Base-by-base conservation (phyloP, 2,797 vertebrate genomes). In the Tangara arthus region DNA sequence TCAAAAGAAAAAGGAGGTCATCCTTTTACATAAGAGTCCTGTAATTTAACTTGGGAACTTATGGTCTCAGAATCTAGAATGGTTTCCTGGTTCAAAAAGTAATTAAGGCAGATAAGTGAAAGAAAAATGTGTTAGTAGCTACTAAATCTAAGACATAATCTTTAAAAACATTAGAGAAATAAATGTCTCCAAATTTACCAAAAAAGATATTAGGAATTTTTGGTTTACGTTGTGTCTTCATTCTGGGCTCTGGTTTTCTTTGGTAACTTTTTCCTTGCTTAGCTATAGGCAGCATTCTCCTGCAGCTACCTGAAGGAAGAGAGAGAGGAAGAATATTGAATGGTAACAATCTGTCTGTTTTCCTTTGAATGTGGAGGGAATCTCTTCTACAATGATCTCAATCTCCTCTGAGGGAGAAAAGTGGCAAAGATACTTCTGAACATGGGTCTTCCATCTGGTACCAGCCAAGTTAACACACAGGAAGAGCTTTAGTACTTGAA, bases 251-350 rank as follows among this genome's bases (percentile, higher is more conserved):
- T 68, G 10, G 5, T 85, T 78, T 95, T 90, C 55, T 66, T 63
- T 59, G 50, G 28, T 84, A 78, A 65, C 78, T 93, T 96, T 80
- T 78, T 69, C 26, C 57, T 78, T 65, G 50, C 89, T 95, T 70
- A 92, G 73, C 73, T 86, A 42, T 80, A 94, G 66, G 24, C 56
- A 79, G 55, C 15, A 59, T 69, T 86, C 23, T 96, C 53, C 63
- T 97, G 87, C 83, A 96, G 85, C 89, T 97, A 90, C 82, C 79
- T 84, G 65, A 90, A 89, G 83, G 91, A 95, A 90, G 65, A 8
- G 46, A 87, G 85, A 57, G 82, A 78, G 91, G 76, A 93, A 87
- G 83, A 94, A 83, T 46, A 96, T 80, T 85, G 78, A 85, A 81
- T 91, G 82, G 64, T 73, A 89, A 71, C 90, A 78, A 64, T 90